Evolutionary conservation across 1,140 invertebrate species (phyloP).

Genomic region (Sweltsa coloradensis): DNA sequence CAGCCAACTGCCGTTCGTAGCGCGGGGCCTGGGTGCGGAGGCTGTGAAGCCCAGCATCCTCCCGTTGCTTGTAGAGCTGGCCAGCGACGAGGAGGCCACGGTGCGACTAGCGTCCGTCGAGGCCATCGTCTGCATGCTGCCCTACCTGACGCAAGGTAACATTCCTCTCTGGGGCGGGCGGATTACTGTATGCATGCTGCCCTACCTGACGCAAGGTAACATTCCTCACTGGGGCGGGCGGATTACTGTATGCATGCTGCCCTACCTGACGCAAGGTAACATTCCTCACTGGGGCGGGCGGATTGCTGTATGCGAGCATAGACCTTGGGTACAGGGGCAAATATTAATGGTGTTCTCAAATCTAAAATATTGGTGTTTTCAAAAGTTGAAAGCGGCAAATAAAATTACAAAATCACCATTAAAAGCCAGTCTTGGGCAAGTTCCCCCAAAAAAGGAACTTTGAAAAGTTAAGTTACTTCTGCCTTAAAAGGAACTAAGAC

Average conservation of each 20-base stretch:
- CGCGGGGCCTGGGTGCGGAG: conserved; percentile 43
- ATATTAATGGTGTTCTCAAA: no score
- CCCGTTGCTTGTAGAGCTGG: conserved; percentile 53
- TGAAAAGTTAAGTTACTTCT: no score
- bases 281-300: no score
- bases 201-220: conserved; percentile 35
- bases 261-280: conserved; percentile 35
- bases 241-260: conserved; percentile 44
- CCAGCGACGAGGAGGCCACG: conserved; percentile 48
- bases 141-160: conserved; percentile 35
- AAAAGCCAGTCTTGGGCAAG: no score
- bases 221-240: no score
- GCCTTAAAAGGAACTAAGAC: no score
- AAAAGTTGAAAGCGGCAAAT: no score
- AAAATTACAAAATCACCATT: no score
- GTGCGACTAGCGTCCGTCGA: conserved; percentile 49
- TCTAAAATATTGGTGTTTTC: no score
- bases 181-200: conserved; percentile 44
- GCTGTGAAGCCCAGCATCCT: conserved; percentile 48
- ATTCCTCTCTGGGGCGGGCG: no score
- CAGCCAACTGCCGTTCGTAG: conserved; percentile 45
- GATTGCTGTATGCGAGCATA: conserved; percentile 44
- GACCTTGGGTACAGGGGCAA: no score
- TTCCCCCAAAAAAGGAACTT: no score
- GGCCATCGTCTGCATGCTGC: conserved; percentile 46